These are phyloP conservation scores for Heloderma charlesbogerti DNA, from an alignment of 2,113 vertebrate genomes.

Conservation along the genomic window DNA sequence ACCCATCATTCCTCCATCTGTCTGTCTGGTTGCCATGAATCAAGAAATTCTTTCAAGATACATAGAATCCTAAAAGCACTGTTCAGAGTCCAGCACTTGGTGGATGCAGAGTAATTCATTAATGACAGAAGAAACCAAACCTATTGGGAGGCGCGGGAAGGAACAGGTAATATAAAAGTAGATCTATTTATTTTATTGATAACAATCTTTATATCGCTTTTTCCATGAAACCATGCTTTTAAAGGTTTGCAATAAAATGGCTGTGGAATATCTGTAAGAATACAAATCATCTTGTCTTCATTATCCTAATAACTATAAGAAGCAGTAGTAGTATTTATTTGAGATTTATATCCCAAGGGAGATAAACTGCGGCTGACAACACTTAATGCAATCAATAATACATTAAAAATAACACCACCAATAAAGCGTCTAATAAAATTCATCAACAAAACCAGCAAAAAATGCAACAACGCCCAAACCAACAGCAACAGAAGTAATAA, in stretches of 20 bases:
- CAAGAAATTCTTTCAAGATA: constrained; percentile 38
- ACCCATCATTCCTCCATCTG: constrained; percentile 54
- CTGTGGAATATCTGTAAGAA: not conserved
- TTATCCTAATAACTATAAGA: not conserved
- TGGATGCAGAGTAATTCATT: constrained; percentile 66
- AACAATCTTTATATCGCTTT: constrained; percentile 57
- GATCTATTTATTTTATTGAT: constrained; percentile 72
- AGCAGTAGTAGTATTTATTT: not conserved
- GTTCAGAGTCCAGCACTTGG: constrained; percentile 33
- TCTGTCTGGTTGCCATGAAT: constrained; percentile 10
- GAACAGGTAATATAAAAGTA: constrained; percentile 61
- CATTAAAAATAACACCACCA: not conserved
- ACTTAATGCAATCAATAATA: not conserved
- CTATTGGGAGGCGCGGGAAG: constrained; percentile 54
- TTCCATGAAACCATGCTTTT: not conserved
- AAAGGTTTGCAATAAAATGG: not conserved
- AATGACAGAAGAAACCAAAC: constrained; percentile 76
- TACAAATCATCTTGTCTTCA: not conserved
- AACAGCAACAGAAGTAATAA: not conserved
- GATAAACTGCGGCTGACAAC: not conserved
- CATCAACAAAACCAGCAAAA: not conserved
- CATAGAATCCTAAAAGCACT: not conserved
- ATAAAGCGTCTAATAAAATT: constrained; percentile 19
- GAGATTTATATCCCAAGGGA: not conserved
- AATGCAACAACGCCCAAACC: not conserved